Percentiles rank a stretch among this genome's conserved stretches.
These are phyloP conservation scores for Aspiorhynchus laticeps DNA, from an alignment of 2,113 vertebrate genomes.

Conservation along the genomic window DNA sequence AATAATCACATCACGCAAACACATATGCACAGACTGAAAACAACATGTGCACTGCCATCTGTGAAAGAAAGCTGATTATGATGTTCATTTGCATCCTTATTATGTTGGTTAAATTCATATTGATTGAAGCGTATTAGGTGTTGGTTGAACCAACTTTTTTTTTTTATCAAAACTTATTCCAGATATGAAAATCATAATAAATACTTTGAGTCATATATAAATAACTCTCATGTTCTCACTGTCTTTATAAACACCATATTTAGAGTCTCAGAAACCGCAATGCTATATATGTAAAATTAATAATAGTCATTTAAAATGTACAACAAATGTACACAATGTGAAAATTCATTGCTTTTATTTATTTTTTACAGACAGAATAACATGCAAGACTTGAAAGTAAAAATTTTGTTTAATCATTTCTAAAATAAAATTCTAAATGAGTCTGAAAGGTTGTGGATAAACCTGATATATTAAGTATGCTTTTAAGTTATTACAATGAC, in stretches of 20 bases:
- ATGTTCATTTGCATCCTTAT: constrained; percentile 14
- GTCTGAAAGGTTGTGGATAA: background rate
- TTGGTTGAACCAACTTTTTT: background rate
- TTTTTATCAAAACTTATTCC: background rate
- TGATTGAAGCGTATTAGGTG: background rate
- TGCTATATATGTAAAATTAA: background rate
- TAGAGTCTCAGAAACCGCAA: background rate
- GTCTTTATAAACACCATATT: background rate
- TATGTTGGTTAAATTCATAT: constrained; percentile 44
- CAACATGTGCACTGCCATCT: constrained; percentile 24
- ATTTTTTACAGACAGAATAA: background rate
- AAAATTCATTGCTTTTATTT: background rate
- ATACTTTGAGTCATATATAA: background rate
- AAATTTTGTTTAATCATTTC: background rate
- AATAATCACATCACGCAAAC: constrained; percentile 32
- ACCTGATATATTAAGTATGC: background rate
- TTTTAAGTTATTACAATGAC: constrained; percentile 2
- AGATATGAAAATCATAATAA: background rate
- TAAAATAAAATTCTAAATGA: background rate
- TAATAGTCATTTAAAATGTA: background rate
- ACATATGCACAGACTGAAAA: constrained; percentile 28
- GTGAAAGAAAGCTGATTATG: constrained; percentile 1
- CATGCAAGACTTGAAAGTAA: background rate
- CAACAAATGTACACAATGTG: too few relatives aligned
- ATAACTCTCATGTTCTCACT: background rate